Base-by-base conservation (phyloP, 92 coral and sea anemone genomes). In the Porites lobata region DNA sequence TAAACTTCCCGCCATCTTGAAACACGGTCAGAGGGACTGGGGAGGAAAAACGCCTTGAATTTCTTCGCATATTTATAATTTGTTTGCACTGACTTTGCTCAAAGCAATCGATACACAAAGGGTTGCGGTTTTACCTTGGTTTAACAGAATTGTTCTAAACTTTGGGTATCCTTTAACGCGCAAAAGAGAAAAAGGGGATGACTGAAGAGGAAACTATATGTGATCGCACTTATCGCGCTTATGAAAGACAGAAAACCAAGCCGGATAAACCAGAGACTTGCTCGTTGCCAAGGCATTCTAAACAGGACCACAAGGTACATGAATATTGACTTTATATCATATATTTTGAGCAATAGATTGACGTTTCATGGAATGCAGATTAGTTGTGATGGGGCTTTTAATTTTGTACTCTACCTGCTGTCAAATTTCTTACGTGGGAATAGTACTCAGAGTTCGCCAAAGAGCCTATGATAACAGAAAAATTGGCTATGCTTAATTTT, bases 231-330 rank as follows among this genome's bases (percentile, higher is more conserved):
- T 75, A 76, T 52, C 93, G 96, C n/a, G 93, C 93, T 9, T 86
- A 92, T 22, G 96, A 92, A 50, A 81, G 98, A 65, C 89, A 95
- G 67, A 79, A 88, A 79, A 92, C 76, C 24, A 75, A 89, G 62
- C 94, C 93, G 7, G 92, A 95, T 9, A 88, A 93, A 86, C 80
- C 88, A 0, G 78, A 75, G 10, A 85, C 47, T 32, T 53, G 75
- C 22, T 50, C 94, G 94, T 95, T 95, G 69, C 98, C 96, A 90
- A 93, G 98, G 64, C 94, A 95, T 77, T 50, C 84, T 3, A 82
- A 74, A 7, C 87, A 88, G 7, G 96, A 92, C 12, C 52, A 87
- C 43, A 85, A 93, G 96, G 98, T 91, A 86, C 4, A 68, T 21
- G 61, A 22, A 29, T 21, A 72, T 38, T 38, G 47, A 19, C 59